Evolutionary conservation across 2,888 invertebrate species (phyloP).

Genomic region (Malachius bipustulatus): DNA sequence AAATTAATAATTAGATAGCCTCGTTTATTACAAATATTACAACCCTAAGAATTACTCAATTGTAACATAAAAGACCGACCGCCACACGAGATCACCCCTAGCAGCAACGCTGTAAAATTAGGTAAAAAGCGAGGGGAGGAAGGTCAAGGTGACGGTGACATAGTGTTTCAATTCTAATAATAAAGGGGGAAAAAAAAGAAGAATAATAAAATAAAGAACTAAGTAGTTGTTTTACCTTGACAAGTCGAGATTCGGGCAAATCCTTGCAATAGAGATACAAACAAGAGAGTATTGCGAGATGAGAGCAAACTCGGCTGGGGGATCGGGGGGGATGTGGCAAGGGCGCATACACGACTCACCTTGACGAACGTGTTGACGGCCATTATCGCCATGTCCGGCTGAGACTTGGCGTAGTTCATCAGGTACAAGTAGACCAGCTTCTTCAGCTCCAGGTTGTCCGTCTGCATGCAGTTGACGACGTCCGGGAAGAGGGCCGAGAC

Average conservation of each 20-base stretch:
- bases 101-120: too few relatives aligned
- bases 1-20: too few relatives aligned
- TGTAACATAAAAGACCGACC: too few relatives aligned
- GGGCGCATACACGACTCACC: conserved; percentile 43
- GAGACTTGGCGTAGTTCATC: conserved; percentile 99
- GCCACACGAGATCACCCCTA: too few relatives aligned
- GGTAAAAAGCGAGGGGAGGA: too few relatives aligned
- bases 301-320: conserved; percentile 17
- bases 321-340: conserved; percentile 6
- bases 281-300: conserved; percentile 19
- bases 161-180: too few relatives aligned
- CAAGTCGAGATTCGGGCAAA: conserved; percentile 54
- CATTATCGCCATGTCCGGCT: conserved; percentile 99
- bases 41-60: too few relatives aligned
- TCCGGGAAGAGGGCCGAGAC: conserved; percentile 97
- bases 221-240: conserved; percentile 46
- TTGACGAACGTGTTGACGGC: conserved; percentile 99
- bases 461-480: conserved; percentile 99
- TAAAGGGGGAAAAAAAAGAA: conserved; percentile 12
- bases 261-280: conserved; percentile 39
- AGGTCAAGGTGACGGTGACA: too few relatives aligned
- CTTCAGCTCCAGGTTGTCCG: conserved; percentile 96
- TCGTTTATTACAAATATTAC: too few relatives aligned
- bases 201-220: too few relatives aligned
- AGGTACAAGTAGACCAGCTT: conserved; percentile 96